Conservation (phyloP, 2,888 invertebrate species). For the Agapetus fuscipes region DNA sequence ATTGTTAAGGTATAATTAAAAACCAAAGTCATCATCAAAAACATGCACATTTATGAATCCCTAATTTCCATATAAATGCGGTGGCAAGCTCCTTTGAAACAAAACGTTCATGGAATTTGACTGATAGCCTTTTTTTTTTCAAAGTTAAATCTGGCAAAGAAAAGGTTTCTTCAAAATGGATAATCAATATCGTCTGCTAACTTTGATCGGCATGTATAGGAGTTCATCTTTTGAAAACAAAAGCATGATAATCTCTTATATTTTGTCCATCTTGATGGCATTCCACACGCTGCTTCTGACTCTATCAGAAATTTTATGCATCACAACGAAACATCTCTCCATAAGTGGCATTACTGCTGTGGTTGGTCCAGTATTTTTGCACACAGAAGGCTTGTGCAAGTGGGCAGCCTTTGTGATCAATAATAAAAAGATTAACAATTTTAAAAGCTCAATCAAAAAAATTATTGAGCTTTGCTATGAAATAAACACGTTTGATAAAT, state of each 20-base stretch:
- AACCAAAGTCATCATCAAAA: no score
- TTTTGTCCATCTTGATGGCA: neutral
- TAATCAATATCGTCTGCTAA: neutral
- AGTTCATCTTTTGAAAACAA: neutral
- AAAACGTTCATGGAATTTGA: no score
- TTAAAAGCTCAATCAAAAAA: neutral
- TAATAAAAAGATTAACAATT: neutral
- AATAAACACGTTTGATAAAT: neutral
- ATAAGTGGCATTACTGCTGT: neutral
- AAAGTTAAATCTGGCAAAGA: no score
- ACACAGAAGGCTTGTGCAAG: conserved; percentile 1
- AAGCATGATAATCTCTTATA: neutral
- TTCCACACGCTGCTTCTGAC: neutral
- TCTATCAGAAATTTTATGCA: neutral
- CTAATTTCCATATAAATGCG: no score
- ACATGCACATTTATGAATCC: no score
- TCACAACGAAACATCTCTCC: no score
- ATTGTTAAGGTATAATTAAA: no score
- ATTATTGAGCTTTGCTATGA: neutral
- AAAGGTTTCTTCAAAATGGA: no score
- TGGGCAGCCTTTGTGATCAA: neutral
- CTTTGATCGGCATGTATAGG: neutral
- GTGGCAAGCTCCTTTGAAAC: no score
- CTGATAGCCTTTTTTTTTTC: no score
- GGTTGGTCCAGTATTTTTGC: neutral